Evolutionary conservation across 2,113 vertebrate species (phyloP).

Genomic region (Orycteropus afer): DNA sequence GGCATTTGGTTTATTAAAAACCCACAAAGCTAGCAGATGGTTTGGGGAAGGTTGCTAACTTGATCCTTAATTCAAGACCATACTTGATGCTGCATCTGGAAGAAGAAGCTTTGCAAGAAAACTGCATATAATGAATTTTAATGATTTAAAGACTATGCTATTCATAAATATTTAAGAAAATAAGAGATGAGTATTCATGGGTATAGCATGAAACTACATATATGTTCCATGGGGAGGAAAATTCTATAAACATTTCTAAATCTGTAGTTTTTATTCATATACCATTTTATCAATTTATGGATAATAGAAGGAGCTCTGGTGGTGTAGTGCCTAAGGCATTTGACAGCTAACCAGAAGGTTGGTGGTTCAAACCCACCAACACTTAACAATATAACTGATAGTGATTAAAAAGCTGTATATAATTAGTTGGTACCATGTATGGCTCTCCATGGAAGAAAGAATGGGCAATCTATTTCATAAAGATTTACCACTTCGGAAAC

Average conservation of each 20-base stretch:
- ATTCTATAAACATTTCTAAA: not conserved
- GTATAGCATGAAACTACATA: constrained; percentile 29
- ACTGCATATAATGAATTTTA: too few species aligned
- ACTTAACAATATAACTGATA: constrained; percentile 41
- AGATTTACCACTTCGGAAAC: too few species aligned
- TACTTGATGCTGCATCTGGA: constrained; percentile 40
- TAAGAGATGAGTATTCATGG: constrained; percentile 26
- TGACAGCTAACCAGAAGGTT: too few species aligned
- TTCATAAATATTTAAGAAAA: constrained; percentile 50
- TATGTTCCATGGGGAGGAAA: not conserved
- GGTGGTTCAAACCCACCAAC: too few species aligned
- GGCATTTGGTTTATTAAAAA: constrained; percentile 65
- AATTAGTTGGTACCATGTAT: constrained; percentile 41
- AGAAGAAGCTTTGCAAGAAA: constrained; percentile 13
- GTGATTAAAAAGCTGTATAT: constrained; percentile 51
- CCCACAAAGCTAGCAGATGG: constrained; percentile 28
- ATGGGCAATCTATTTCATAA: too few species aligned
- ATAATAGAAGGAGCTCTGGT: too few species aligned
- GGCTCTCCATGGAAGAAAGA: too few species aligned
- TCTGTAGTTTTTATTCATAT: not conserved
- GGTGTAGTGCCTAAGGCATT: too few species aligned
- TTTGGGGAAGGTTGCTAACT: constrained; percentile 44
- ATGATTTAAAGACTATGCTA: not conserved
- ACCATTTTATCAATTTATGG: not conserved
- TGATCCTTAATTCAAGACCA: constrained; percentile 68